phyloP scores from a whole-genome alignment of 2,113 vertebrate genomes.

The Oreochromis tanganicae region DNA sequence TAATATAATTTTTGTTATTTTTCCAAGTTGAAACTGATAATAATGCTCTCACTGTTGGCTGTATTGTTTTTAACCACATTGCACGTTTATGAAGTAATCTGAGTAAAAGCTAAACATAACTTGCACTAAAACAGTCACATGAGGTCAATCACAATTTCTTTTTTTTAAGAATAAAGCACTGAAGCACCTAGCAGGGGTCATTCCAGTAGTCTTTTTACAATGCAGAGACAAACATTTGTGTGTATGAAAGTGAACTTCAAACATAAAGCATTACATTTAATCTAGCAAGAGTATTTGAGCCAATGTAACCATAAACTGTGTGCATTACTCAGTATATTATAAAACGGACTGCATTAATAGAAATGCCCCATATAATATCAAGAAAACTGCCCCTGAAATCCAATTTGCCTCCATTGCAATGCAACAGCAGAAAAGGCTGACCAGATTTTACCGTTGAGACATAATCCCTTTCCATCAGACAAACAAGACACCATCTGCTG shows the following conservation, averaged over 20 bases:
- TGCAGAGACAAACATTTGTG: neutral
- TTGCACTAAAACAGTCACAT: neutral
- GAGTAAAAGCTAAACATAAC: neutral
- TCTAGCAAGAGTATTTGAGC: neutral
- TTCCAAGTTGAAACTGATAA: neutral
- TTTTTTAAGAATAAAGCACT: neutral
- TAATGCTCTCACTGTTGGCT: neutral
- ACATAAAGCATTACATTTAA: neutral
- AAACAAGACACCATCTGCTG: constrained; percentile 76
- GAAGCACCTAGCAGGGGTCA: neutral
- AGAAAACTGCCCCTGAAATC: constrained; percentile 5
- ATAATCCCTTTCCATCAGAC: constrained; percentile 67
- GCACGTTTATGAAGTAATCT: neutral
- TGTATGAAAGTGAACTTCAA: neutral
- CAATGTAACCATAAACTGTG: neutral
- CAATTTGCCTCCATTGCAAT: constrained; percentile 16
- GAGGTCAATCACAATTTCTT: neutral
- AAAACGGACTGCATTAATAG: neutral
- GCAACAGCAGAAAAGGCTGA: constrained; percentile 51
- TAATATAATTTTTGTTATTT: neutral
- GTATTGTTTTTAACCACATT: neutral
- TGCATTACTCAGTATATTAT: neutral
- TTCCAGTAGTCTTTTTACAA: neutral
- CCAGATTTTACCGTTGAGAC: constrained; percentile 55
- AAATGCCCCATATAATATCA: constrained; percentile 9